Evolutionary conservation across 2,113 vertebrate species (phyloP), one percentile per base, ranked within the genome.

Genomic region (Sardina pilchardus): DNA sequence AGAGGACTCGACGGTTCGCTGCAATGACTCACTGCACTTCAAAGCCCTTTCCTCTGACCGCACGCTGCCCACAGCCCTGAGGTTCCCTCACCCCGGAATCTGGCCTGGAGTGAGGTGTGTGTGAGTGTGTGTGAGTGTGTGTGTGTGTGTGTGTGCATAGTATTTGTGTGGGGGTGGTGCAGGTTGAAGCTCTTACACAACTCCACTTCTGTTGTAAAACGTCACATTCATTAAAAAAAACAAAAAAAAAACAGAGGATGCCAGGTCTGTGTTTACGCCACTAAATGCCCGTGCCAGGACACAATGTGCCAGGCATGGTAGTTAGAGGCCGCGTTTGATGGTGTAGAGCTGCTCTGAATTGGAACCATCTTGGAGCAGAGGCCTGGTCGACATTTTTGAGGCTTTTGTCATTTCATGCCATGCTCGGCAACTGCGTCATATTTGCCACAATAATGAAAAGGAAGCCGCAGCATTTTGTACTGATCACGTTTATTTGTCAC

Each of bases 1-100:
- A 88, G 6, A 89, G 91, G 89, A 91, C 56, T 86, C 21, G 85
- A 47, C 26, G 89, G 26, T 34, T 39, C 34, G 3, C 71, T 34
- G 30, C 16, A 3, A 78, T 78, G 71, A 78, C 14, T 78, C 71
- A 78, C 30, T 17, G 30, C 71, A 78, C 71, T 39, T 78, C 71
- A 78, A 78, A 78, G 71, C 30, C 30, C 10, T 16, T 26, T 78
- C 30, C 71, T 78, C 71, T 39, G 30, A 36, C 71, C 71, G 36
- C 71, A 78, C n/a, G 34, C 63, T 26, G 6, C 26, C 63, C n/a
- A 71, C 26, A 39, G 71, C 14, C 14, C 30, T 78, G 71, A 17
- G 34, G 30, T 17, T 36, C 71, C 12, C 16, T 78, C 30, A 16
- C 26, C 34, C 30, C 12, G 14, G 4, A 78, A 78, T 30, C 30